Percentiles rank a stretch among this genome's conserved stretches.
phyloP scores from a whole-genome alignment of 2,113 vertebrate species.

The Tautogolabrus adspersus region DNA sequence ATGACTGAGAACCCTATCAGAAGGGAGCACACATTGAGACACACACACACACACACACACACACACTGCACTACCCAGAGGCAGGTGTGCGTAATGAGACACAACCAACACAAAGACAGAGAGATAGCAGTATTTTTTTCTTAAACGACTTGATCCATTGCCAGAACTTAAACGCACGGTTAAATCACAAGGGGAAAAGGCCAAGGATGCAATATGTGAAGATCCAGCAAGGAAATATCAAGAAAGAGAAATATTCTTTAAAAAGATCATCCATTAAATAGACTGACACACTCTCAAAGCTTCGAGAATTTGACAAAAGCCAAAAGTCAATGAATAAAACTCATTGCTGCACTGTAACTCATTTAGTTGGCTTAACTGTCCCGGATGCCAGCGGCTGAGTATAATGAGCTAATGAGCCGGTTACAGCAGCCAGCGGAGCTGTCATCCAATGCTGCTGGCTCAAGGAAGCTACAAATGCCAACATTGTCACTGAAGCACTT shows the following conservation, averaged over 20 bases:
- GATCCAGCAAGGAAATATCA: constrained; percentile 16
- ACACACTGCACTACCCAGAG: constrained; percentile 1
- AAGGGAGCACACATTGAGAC: constrained; percentile 27
- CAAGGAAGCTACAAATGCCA: background rate
- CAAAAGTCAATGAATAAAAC: background rate
- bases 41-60: background rate
- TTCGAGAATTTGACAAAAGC: background rate
- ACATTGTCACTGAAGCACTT: background rate
- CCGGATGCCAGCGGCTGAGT: constrained; percentile 42
- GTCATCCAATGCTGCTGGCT: constrained; percentile 1
- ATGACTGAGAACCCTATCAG: constrained; percentile 67
- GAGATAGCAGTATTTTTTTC: constrained; percentile 40
- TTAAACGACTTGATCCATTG: constrained; percentile 48
- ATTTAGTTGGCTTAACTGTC: constrained; percentile 15
- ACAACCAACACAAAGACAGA: constrained; percentile 1
- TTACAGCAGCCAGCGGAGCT: constrained; percentile 19
- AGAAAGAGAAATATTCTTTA: constrained; percentile 13
- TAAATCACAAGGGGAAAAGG: constrained; percentile 20
- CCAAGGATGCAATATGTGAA: constrained; percentile 8
- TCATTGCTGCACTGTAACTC: constrained; percentile 13
- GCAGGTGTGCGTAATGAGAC: constrained; percentile 29
- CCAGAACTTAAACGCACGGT: constrained; percentile 54
- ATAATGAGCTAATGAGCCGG: constrained; percentile 45
- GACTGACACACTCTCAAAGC: background rate
- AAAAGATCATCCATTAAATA: background rate